Evolutionary conservation across 2,797 vertebrate genomes (phyloP).

Genomic region (Myotis pilosus): DNA sequence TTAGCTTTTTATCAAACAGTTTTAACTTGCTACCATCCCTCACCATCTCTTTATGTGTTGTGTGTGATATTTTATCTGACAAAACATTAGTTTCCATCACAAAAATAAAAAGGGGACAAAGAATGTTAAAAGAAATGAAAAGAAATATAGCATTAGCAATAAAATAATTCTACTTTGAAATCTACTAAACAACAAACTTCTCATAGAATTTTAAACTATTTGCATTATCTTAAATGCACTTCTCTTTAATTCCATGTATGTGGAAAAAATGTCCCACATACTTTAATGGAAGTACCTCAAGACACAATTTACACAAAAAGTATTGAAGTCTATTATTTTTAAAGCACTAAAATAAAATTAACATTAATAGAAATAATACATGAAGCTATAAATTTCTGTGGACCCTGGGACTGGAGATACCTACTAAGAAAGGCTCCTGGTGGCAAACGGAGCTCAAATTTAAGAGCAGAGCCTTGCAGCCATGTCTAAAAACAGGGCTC

Average conservation of each 20-base stretch:
- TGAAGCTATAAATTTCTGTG: neutral
- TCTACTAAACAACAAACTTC: neutral
- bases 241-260: neutral
- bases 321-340: neutral
- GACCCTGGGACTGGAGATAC: neutral
- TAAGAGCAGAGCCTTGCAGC: neutral
- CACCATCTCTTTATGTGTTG: neutral
- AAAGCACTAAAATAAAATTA: slow-evolving; percentile 36
- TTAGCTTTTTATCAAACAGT: neutral
- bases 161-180: slow-evolving; percentile 35
- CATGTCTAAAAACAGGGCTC: neutral
- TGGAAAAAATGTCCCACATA: neutral
- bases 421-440: neutral
- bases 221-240: slow-evolving; percentile 18
- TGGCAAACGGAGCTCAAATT: neutral
- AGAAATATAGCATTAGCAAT: neutral
- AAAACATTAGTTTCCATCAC: neutral
- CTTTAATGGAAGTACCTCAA: neutral
- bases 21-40: neutral
- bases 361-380: slow-evolving; percentile 35
- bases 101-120: neutral
- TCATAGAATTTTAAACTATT: neutral
- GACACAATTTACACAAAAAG: neutral
- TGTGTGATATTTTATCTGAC: neutral
- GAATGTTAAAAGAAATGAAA: slow-evolving; percentile 25